phyloP scores from a whole-genome alignment of 1,140 invertebrate genomes.

The Nebria ingens region DNA sequence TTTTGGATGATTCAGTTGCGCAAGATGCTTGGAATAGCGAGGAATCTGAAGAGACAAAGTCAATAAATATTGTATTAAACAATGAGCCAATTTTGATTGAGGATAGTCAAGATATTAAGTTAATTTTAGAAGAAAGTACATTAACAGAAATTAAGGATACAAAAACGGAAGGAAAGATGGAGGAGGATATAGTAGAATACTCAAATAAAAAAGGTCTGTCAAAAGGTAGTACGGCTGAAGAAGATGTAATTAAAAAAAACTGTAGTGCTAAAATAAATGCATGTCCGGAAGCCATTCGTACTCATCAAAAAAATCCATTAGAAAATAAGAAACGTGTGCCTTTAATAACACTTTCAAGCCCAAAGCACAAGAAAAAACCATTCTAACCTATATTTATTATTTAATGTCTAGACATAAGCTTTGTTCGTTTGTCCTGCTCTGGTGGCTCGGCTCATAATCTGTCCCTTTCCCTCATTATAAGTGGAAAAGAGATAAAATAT shows the following conservation, averaged over 20 bases:
- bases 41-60: background rate
- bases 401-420: no score
- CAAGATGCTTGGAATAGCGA: conserved; percentile 26
- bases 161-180: conserved; percentile 10
- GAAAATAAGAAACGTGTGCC: conserved; percentile 55
- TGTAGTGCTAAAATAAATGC: conserved; percentile 19
- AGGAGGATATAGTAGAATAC: background rate
- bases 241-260: conserved; percentile 26
- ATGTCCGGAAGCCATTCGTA: conserved; percentile 16
- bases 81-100: conserved; percentile 36
- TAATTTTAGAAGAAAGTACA: conserved; percentile 48
- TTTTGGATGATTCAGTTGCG: conserved; percentile 25
- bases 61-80: conserved; percentile 18
- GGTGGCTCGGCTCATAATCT: no score
- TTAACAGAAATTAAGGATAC: conserved; percentile 22
- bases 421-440: no score
- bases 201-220: background rate
- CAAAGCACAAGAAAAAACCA: conserved; percentile 52
- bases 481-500: no score
- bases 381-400: no score
- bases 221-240: conserved; percentile 10
- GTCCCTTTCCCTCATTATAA: no score
- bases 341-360: conserved; percentile 63
- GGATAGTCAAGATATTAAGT: conserved; percentile 51
- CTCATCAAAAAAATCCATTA: conserved; percentile 19